Percentiles rank a stretch among this genome's conserved stretches.
These are phyloP conservation scores for Steinernema feltiae DNA, from an alignment of 1,140 invertebrate species.

Conservation along the genomic window DNA sequence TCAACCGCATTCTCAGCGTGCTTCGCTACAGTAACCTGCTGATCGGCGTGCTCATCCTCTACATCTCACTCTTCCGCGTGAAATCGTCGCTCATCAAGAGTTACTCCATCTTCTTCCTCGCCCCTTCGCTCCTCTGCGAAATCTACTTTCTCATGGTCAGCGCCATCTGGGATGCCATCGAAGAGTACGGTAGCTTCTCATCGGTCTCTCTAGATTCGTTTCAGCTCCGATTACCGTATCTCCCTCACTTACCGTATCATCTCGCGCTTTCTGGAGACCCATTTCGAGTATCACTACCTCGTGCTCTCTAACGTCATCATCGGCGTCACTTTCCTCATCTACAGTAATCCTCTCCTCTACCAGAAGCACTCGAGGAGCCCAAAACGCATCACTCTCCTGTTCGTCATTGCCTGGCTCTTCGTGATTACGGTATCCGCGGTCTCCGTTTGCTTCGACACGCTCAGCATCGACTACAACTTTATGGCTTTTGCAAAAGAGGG, in stretches of 20 bases:
- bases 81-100: background rate
- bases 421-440: background rate
- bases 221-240: background rate
- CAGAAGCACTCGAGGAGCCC: background rate
- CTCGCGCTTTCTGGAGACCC: background rate
- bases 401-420: background rate
- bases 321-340: background rate
- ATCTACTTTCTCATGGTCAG: background rate
- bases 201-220: background rate
- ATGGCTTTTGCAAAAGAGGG: background rate
- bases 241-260: background rate
- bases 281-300: background rate
- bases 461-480: constrained; percentile 6
- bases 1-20: background rate
- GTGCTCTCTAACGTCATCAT: constrained; percentile 7
- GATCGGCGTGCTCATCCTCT: background rate
- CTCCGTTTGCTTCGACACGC: background rate
- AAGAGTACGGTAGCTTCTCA: background rate
- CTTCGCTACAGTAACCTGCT: background rate
- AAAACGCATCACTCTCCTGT: background rate
- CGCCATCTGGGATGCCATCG: background rate
- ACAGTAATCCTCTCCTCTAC: background rate
- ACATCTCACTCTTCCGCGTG: background rate
- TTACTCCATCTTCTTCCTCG: background rate
- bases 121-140: background rate